phyloP scores from a whole-genome alignment of 1,140 invertebrate genomes.

The Spodoptera litura region DNA sequence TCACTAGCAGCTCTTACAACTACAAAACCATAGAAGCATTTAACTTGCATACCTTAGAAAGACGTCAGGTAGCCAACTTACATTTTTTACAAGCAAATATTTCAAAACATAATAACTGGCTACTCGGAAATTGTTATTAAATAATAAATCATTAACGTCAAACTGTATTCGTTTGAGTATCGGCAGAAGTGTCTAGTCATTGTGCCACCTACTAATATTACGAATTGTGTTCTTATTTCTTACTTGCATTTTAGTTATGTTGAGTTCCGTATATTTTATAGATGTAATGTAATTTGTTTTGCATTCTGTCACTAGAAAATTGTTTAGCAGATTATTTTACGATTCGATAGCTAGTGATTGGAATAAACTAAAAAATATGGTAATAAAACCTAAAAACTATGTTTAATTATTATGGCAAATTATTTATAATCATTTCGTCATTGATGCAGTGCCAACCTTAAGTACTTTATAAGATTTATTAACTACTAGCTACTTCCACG shows the following conservation, averaged over 20 bases:
- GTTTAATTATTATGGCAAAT: too few relatives aligned
- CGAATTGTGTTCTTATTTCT: not conserved
- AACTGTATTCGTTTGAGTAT: slow-evolving; percentile 25
- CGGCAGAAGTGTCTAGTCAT: slow-evolving; percentile 34
- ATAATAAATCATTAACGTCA: slow-evolving; percentile 47
- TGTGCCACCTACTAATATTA: slow-evolving; percentile 34
- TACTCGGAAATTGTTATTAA: slow-evolving; percentile 5
- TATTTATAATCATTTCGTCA: too few relatives aligned
- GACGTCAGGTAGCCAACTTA: slow-evolving; percentile 3
- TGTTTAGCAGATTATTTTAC: too few relatives aligned
- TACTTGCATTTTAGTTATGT: not conserved
- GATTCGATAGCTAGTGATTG: too few relatives aligned
- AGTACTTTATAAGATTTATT: too few relatives aligned
- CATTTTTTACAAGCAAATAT: slow-evolving; percentile 31
- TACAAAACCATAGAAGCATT: not conserved
- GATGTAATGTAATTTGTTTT: too few relatives aligned
- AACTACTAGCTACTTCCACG: too few relatives aligned
- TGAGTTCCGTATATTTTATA: slow-evolving; percentile 17
- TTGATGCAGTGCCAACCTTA: too few relatives aligned
- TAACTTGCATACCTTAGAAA: not conserved
- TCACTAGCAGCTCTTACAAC: too few relatives aligned
- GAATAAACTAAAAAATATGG: too few relatives aligned
- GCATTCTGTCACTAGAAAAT: too few relatives aligned
- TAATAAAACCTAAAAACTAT: too few relatives aligned
- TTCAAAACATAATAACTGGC: slow-evolving; percentile 19